Evolutionary conservation across 1,140 invertebrate genomes (phyloP), one percentile per base, ranked within the genome.

Genomic region (Armadillidium nasatum): DNA sequence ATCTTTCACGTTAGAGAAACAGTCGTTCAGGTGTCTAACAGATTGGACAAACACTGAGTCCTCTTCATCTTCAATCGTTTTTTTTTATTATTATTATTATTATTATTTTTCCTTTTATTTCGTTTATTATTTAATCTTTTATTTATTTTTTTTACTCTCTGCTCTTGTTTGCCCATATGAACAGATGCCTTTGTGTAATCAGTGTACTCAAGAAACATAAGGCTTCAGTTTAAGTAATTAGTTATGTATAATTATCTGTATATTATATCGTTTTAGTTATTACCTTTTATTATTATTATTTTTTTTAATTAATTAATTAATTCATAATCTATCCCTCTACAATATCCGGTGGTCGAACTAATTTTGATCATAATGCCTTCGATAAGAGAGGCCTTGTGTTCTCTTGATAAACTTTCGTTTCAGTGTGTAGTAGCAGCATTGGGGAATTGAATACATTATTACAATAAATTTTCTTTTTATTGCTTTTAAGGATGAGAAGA

Each of bases 401-500:
- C 19, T 60, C 50, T 60, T 60, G 50, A 60, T 6, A 33, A 82
- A 78, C 82, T 78, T 76, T 75, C 79, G 76, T 76, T 76, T 76
- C 78, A 76, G 75, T 76, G 74, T 77, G 80, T 79, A 79, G 80
- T 80, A 78, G 78, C 78, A 78, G 76, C 81, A 80, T 78, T 80
- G 76, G 75, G 77, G 77, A 76, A 82, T 74, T 79, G 76, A 82
- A 78, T 78, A 78, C 78, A 74, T 81, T 79, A 82, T 80, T 79
- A 77, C 79, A 82, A 80, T 78, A 82, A 77, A 78, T 83, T 84
- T 84, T 84, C 83, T 85, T 88, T 88, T 83, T 87, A 80, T 83
- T 82, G 81, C 81, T 82, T 84, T 33, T 82, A 82, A 94, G 92
- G 92, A 94, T 87, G 93, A 94, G 87, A 94, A 94, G 88, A 94